Base-by-base conservation (phyloP, 2,797 vertebrate species). In the Geotrypetes seraphini region DNA sequence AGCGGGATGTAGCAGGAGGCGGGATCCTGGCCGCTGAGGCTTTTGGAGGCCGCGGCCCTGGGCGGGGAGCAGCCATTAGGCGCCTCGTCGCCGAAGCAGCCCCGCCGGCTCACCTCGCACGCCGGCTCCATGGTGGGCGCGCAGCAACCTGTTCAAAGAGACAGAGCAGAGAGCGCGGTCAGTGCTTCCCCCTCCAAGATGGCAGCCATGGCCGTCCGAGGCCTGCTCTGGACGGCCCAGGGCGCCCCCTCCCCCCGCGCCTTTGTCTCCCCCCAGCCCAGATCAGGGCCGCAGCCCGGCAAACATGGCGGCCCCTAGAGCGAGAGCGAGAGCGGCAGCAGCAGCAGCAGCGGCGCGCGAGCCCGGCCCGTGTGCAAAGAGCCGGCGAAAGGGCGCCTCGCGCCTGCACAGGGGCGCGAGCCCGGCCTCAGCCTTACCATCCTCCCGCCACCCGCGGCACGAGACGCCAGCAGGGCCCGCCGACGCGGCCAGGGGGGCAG, bases 41-140 rank as follows among this genome's bases (percentile, higher is more conserved):
- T 70, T 46, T 80, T 84, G 36, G 81, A 48, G 6, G 78, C 66
- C 36, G 81, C 67, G 43, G 86, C 74, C 60, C 84, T 75, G 36
- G 78, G 83, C 54, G 67, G 43, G 29, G 67, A 49, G 47, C 79
- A 50, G 22, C 63, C 57, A 43, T 74, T 75, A 51, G 64, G 63
- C 8, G 71, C 48, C 39, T 72, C 73, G 67, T 71, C 66, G 54
- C 79, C 73, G 72, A 79, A 88, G 56, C 85, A 81, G 77, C 79
- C 65, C 62, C 83, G 82, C 70, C 82, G 69, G 66, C 60, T 71
- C 72, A 78, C 71, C 57, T 83, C 32, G 75, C 77, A 79, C 47
- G 75, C 69, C 75, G 85, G 77, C 68, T 88, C 89, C 89, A 92
- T 91, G 61, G 74, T 85, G 81, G 52, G 83, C 68, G 66, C 50